These are phyloP conservation scores for Hypsopygia costalis DNA, from an alignment of 2,888 invertebrate species.

Conservation along the genomic window DNA sequence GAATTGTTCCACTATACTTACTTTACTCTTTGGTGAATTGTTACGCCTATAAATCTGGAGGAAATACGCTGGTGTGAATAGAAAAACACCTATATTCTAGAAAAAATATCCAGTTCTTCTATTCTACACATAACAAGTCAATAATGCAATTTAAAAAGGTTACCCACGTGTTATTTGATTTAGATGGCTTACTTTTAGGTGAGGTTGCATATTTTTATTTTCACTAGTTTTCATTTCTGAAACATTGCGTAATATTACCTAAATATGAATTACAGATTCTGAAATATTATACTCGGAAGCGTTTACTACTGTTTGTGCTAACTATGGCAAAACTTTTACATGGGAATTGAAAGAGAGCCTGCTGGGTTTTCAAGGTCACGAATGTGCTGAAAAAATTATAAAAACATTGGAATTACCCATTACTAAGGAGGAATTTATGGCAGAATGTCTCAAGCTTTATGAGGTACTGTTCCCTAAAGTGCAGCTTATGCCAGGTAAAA, in stretches of 20 bases:
- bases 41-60: too few relatives aligned
- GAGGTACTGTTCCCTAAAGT: slow-evolving; percentile 81
- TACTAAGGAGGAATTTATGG: slow-evolving; percentile 82
- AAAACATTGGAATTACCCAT: slow-evolving; percentile 82
- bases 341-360: slow-evolving; percentile 87
- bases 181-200: slow-evolving; percentile 81
- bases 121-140: background rate
- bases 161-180: slow-evolving; percentile 82
- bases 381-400: slow-evolving; percentile 82
- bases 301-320: slow-evolving; percentile 82
- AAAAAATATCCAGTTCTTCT: too few relatives aligned
- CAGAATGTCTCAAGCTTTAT: slow-evolving; percentile 73
- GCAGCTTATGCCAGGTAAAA: slow-evolving; percentile 86
- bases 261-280: slow-evolving; percentile 83
- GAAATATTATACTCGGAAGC: slow-evolving; percentile 88
- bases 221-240: too few relatives aligned
- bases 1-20: too few relatives aligned
- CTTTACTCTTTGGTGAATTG: too few relatives aligned
- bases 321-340: slow-evolving; percentile 87
- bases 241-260: slow-evolving; percentile 1
- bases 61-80: too few relatives aligned
- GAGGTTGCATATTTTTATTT: too few relatives aligned
- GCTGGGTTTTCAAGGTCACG: slow-evolving; percentile 85
- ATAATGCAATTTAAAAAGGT: slow-evolving; percentile 63
- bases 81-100: too few relatives aligned